Evolutionary conservation across 2,113 vertebrate genomes (phyloP), one percentile per base, ranked within the genome.

Genomic region (Oncorhynchus keta): DNA sequence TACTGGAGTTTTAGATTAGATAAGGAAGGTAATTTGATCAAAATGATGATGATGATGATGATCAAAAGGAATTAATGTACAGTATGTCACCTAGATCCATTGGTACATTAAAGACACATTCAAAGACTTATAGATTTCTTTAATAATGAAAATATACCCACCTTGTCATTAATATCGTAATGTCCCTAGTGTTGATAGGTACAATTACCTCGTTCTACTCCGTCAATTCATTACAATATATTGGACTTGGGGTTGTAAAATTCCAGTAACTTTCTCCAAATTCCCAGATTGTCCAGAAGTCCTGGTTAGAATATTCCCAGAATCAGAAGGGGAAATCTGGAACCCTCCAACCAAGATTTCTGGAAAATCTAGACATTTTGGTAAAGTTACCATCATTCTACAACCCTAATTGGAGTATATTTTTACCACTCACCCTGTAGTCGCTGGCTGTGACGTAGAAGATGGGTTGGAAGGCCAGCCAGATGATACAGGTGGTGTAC

Each of bases 401-500:
- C 59, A 62, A 22, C 18, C 59, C 59, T 62, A 62, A 24, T 22
- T 62, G 9, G 9, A 24, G n/a, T 22, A n/a, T 22, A 62, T 30
- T 16, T 28, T 20, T 30, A 28, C 51, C 78, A 85, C 93, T 96
- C 90, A 99, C 98, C 95, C 98, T 94, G 88, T 98, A 99, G 89
- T 99, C 97, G 3, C 97, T 98, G 90, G 98, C 98, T 49, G 98
- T 99, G 90, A 99, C 98, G 0, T 97, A 99, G 93, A 99, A 99
- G 94, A 99, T 99, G 77, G 98, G 98, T 86, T 98, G 94, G 89
- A 99, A 99, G 22, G 98, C 98, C 62, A 99, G 93, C 98, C 98
- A 99, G 94, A 99, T 99, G 94, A 99, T 99, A 92, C 98, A 99
- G 68, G 98, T 99, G 3, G 98, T 99, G 85, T 99, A 99, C 98